Evolutionary conservation across 2,113 vertebrate species (phyloP), one percentile per base, ranked within the genome.

Genomic region (Phyllostomus hastatus): DNA sequence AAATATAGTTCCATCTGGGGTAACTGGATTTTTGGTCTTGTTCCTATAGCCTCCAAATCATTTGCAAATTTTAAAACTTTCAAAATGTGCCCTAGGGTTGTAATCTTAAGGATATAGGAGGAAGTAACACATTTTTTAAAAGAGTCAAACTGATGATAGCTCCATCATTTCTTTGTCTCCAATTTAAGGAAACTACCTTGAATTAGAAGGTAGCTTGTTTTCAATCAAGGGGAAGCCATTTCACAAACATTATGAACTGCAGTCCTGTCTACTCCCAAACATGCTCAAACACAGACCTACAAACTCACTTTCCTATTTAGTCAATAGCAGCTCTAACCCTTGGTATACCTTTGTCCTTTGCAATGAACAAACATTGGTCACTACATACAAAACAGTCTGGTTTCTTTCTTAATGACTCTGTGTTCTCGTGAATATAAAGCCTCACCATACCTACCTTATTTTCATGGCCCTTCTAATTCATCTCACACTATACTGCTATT

Each of bases 101-200:
- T 52, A 59, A 17, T 73, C 41, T 41, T 84, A 93, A 81, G 75
- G 52, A 28, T 73, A 76, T 15, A 90, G 22, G 9, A 83, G 24
- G 6, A 92, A 94, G 17, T 64, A 81, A n/a, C 38, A 57, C 20
- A 41, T 90, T 90, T 95, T n/a, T 52, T 57, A 78, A 92, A 95
- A 90, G 17, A 41, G 28, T 82, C 41, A 54, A 88, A 52, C 31
- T 61, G 33, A 93, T 84, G 41, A 80, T 3, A 20, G 33, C 14
- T 59, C 19, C 87, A 38, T 75, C 41, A 57, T 90, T 84, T 19
- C 22, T 75, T 79, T 75, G 78, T 43, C 31, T 95, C 38, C 43
- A 67, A 46, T 38, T 31, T 72, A 54, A 94, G 90, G 54, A 82
- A 78, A 79, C 24, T n/a, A 24, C 20, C 33, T 88, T 86, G 79